Base-by-base conservation (phyloP, 2,113 vertebrate genomes). In the Benitochromis conjunctus region DNA sequence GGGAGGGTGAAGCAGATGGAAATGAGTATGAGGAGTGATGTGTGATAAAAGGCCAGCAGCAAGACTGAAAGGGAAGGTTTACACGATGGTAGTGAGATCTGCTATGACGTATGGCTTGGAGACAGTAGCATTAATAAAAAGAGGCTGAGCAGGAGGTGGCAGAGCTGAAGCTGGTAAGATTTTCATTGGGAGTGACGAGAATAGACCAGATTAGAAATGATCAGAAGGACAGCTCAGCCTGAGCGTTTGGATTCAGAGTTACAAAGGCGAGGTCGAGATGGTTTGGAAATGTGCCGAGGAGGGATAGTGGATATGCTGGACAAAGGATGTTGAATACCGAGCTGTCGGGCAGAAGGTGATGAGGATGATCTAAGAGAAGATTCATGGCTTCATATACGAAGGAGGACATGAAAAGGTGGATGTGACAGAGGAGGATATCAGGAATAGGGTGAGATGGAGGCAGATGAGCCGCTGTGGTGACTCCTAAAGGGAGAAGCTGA, bases 131-230 rank as follows among this genome's bases (percentile, higher is more conserved):
- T 41, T 41, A 14, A 66, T 41, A 66, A 66, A 66, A 66, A 66
- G 62, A 2, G 3, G 62, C 36, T 41, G 62, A 66, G 36, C 36
- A 41, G 0, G 0, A 41, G 11, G 19, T n/a, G 36, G 62, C 62
- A 41, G 62, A n/a, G n/a, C n/a, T n/a, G n/a, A n/a, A n/a, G n/a
- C n/a, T n/a, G n/a, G n/a, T n/a, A n/a, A 14, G 34, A 66, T 14
- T 66, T 66, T 1, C 36, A 66, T 1, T 66, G 36, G 11, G 0
- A 66, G 36, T 66, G 36, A 66, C 34, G 19, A 66, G 3, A 41
- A 41, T 24, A 21, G 19, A 41, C 19, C 21, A 66, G 62, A 41
- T 8, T 41, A 41, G 62, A 66, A 64, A 64, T 38, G 34, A 64
- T 64, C 2, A 66, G 34, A 64, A 64, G 60, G 34, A 64, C 34